These are phyloP conservation scores for Zophobas morio DNA, from an alignment of 1,140 invertebrate genomes.

Conservation along the genomic window DNA sequence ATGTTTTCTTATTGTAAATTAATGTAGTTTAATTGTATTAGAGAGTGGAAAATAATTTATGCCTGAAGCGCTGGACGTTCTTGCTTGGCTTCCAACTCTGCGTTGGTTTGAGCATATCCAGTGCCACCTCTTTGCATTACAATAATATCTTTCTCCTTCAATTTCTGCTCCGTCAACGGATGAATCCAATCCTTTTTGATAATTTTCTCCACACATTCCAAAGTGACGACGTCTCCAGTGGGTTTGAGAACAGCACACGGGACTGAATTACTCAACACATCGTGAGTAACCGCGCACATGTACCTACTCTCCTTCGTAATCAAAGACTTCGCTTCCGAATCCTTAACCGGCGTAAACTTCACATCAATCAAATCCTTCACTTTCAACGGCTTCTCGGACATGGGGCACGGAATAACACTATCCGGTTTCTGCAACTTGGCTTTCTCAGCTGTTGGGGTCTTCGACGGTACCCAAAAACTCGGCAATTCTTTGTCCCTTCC, in stretches of 20 bases:
- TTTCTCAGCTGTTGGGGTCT: constrained; percentile 89
- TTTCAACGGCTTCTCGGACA: constrained; percentile 91
- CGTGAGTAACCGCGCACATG: constrained; percentile 98
- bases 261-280: constrained; percentile 94
- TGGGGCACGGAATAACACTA: constrained; percentile 92
- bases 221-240: constrained; percentile 95
- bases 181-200: constrained; percentile 98
- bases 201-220: constrained; percentile 97
- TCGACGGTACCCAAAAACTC: constrained; percentile 97
- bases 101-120: constrained; percentile 91
- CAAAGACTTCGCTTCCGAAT: constrained; percentile 85
- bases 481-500: constrained; percentile 82
- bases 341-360: constrained; percentile 93
- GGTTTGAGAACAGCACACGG: constrained; percentile 93
- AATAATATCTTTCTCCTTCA: constrained; percentile 96
- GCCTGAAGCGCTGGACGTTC: constrained; percentile 90
- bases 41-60: constrained; percentile 66
- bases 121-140: constrained; percentile 94
- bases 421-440: constrained; percentile 88
- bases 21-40: constrained; percentile 2
- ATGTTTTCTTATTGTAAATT: not conserved
- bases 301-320: constrained; percentile 92
- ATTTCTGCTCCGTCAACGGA: constrained; percentile 89
- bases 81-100: constrained; percentile 86
- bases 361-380: constrained; percentile 95